These are phyloP conservation scores for Corythoichthys intestinalis DNA, from an alignment of 2,113 vertebrate genomes.

Conservation along the genomic window DNA sequence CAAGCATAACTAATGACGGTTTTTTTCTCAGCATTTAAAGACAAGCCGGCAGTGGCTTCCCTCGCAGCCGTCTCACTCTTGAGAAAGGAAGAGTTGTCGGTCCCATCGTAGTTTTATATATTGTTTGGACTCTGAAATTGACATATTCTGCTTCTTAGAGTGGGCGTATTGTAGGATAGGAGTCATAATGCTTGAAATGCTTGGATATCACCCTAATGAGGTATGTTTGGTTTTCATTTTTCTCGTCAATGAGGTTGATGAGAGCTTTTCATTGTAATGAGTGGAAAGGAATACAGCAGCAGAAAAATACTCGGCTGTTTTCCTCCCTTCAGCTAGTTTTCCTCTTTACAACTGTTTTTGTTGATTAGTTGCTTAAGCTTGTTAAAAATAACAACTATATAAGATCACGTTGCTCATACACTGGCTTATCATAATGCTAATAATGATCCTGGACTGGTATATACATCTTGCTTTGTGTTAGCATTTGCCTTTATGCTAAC, in stretches of 20 bases:
- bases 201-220: conserved; percentile 88
- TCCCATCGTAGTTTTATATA: conserved; percentile 5
- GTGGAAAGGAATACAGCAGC: not conserved
- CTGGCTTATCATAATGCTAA: not conserved
- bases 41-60: conserved; percentile 44
- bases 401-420: not conserved
- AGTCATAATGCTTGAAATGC: conserved; percentile 85
- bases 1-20: conserved; percentile 84
- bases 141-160: conserved; percentile 3
- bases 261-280: not conserved
- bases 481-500: not conserved
- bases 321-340: not conserved
- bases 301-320: not conserved
- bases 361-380: not conserved
- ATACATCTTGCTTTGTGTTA: not conserved
- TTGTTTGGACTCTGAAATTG: not conserved
- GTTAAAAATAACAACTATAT: not conserved
- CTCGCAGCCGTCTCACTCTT: conserved; percentile 30
- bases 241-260: not conserved
- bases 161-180: conserved; percentile 21
- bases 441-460: not conserved
- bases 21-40: conserved; percentile 65
- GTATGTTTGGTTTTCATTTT: conserved; percentile 63
- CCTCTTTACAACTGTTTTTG: not conserved
- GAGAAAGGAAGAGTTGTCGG: conserved; percentile 23